Base-by-base conservation (phyloP, 2,797 vertebrate genomes). In the Spheniscus humboldti region DNA sequence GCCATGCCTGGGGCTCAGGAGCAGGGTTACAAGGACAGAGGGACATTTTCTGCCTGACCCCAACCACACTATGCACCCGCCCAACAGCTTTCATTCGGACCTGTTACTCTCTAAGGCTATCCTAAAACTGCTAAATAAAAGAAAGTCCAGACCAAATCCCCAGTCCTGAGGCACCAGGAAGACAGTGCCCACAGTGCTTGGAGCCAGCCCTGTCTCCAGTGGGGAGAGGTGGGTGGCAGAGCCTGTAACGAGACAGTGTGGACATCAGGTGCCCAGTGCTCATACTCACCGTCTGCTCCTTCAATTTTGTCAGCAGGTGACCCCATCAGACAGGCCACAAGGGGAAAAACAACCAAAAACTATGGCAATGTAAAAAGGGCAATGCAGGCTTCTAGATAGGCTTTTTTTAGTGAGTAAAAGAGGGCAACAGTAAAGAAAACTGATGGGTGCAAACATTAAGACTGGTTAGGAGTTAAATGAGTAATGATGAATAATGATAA, bases 1-100 rank as follows among this genome's bases (percentile, higher is more conserved):
- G 60, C 48, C 3, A 0, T 1, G 0, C 8, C 0, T 57, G 19
- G 31, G 55, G 18, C 23, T 30, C 60, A 63, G 48, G n/a, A 75
- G 30, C 22, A 64, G 68, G 13, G 5, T 31, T 79, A 14, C 0
- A 0, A 73, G 31, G 50, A 71, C 76, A 90, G 41, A 55, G 48
- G 27, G 22, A 57, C 1, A 1, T 91, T 68, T 48, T 47, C 56
- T 91, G 37, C 56, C 47, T 60, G 41, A 39, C 14, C 24, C 14
- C 25, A 43, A 5, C 18, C 28, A 31, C 43, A 33, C 13, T 15
- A 10, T 20, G 52, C 39, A 45, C 28, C 33, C 1, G 0, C 19
- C n/a, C 39, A 48, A 37, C 33, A 71, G 31, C 55, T 86, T 90
- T 67, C 37, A 27, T 19, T 88, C 0, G 0, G 28, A 45, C 39